Evolutionary conservation across 2,888 invertebrate species (phyloP).

Genomic region (Melanostoma mellinum): DNA sequence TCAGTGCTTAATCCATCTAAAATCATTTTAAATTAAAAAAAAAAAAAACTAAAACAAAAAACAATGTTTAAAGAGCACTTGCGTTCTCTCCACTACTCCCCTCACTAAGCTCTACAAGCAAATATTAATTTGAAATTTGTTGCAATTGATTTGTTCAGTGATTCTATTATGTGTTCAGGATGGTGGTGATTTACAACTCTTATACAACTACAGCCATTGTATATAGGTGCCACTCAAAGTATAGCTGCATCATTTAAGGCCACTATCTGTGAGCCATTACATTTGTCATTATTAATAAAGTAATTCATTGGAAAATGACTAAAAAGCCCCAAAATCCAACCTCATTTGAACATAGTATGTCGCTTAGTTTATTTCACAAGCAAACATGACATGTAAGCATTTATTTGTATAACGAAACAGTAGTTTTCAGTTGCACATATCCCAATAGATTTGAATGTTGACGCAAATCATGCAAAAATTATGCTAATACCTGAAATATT

Average conservation of each 20-base stretch:
- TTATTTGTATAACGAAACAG: constrained; percentile 7
- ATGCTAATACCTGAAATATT: constrained; percentile 63
- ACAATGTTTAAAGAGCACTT: background rate
- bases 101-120: background rate
- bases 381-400: constrained; percentile 5
- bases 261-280: background rate
- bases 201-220: background rate
- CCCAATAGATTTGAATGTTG: constrained; percentile 10
- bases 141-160: constrained; percentile 27
- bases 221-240: background rate
- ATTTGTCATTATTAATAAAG: constrained; percentile 64
- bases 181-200: background rate
- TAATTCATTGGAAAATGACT: constrained; percentile 48
- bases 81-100: background rate
- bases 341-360: background rate
- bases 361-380: constrained; percentile 4
- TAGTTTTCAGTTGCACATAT: constrained; percentile 18
- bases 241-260: background rate
- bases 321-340: background rate
- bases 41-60: background rate
- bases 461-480: constrained; percentile 65
- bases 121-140: constrained; percentile 28
- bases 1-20: constrained; percentile 1
- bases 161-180: background rate
- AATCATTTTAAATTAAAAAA: constrained; percentile 10